Base-by-base conservation (phyloP, 2,888 invertebrate genomes). In the Pseudococcus viburni region DNA sequence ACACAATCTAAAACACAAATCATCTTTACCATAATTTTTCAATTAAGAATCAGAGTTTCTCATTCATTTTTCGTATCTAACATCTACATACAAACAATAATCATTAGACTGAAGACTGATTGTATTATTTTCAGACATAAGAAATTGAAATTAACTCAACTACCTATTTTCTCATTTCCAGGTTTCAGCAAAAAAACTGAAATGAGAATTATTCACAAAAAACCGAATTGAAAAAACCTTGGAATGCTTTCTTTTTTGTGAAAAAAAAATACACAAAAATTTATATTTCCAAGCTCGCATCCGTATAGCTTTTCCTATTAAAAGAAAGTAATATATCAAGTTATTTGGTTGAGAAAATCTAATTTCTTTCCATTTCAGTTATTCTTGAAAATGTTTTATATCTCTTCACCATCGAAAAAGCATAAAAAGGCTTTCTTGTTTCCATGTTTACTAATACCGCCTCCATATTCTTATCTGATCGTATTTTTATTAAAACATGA, bases 301-400 rank as follows among this genome's bases (percentile, higher is more conserved):
- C 48, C n/a, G 17, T 86, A 68, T 73, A 64, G 22, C 12, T 46
- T 88, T 83, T 77, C 55, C 55, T 15, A 88, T 88, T 83, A 33
- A 80, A 80, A 80, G 77, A 51, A 88, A 83, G 19, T 83, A 88
- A 83, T 88, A 88, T 88, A 88, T 88, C 80, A 59, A 83, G 55
- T 83, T 83, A 88, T 83, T 88, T 55, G 48, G 83, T 83, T n/a
- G 39, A 46, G 77, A 55, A 88, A 88, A 88, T 88, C 83, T 88
- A 88, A 88, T 88, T 88, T 88, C 88, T 80, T 88, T 83, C 88
- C 88, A 88, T 80, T 88, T 59, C 55, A 83, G 88, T 88, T 83
- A 88, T 55, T 88, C 48, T 80, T 80, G 42, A 88, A 80, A 80
- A 88, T 83, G 80, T 83, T 88, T 80, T 88, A 80, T 87, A 88